Evolutionary conservation across 1,140 invertebrate species (phyloP).

Genomic region (Drosophila insularis): DNA sequence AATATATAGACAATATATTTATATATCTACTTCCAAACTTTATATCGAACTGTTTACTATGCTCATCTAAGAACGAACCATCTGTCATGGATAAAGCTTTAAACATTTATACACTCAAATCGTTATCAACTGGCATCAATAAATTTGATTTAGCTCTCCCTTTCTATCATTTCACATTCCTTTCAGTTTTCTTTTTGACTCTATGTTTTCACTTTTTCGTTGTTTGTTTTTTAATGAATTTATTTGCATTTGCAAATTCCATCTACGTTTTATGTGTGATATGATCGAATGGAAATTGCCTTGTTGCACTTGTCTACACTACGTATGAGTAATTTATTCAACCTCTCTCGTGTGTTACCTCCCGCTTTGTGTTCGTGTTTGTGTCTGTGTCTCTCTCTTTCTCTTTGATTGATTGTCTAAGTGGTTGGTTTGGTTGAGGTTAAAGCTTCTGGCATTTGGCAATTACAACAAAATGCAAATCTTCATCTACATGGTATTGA

Average conservation of each 20-base stretch:
- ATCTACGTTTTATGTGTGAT: slow-evolving; percentile 26
- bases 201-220: slow-evolving; percentile 42
- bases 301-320: slow-evolving; percentile 45
- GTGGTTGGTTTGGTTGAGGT: background rate
- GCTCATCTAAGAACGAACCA: too few species aligned
- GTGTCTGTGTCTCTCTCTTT: background rate
- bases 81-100: too few species aligned
- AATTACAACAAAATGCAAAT: slow-evolving; percentile 20
- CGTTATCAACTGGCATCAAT: too few species aligned
- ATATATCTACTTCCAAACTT: too few species aligned
- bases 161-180: background rate
- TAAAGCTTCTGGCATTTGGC: slow-evolving; percentile 20
- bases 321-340: slow-evolving; percentile 56
- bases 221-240: slow-evolving; percentile 59
- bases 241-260: slow-evolving; percentile 61
- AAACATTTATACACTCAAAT: too few species aligned
- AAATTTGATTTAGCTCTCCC: background rate
- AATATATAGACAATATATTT: too few species aligned
- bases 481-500: background rate
- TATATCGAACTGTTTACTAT: too few species aligned
- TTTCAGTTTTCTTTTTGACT: slow-evolving; percentile 12
- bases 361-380: slow-evolving; percentile 5
- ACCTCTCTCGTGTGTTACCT: background rate
- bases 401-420: slow-evolving; percentile 51
- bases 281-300: slow-evolving; percentile 15